A percentile compares a stretch with the other conserved stretches of the same genome.
Conservation (phyloP, 1,140 invertebrate genomes). For the Apocrypta bakeri region DNA sequence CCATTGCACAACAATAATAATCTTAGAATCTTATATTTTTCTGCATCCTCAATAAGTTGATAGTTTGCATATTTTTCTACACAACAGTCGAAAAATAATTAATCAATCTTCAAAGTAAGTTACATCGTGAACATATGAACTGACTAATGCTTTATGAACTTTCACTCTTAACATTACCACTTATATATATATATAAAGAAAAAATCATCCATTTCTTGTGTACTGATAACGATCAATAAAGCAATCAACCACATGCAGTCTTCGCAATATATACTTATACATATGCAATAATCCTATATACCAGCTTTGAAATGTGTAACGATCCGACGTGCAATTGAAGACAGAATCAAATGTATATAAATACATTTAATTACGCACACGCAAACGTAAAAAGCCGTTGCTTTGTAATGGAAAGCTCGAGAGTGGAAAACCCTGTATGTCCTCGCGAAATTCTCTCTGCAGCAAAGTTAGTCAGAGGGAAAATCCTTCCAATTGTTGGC, state of each 20-base stretch:
- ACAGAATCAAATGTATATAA: not conserved
- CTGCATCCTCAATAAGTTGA: too few relatives aligned
- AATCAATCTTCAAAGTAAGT: not conserved
- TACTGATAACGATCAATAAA: slow-evolving; percentile 33
- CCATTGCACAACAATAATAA: too few relatives aligned
- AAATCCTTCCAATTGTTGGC: not conserved
- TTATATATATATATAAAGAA: not conserved
- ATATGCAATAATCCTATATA: slow-evolving; percentile 2
- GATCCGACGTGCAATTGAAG: slow-evolving; percentile 13
- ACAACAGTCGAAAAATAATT: too few relatives aligned
- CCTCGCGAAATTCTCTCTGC: not conserved
- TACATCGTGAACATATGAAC: slow-evolving; percentile 17
- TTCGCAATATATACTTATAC: not conserved
- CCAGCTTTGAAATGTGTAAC: slow-evolving; percentile 24
- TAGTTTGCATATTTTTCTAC: too few relatives aligned
- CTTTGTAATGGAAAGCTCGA: slow-evolving; percentile 23
- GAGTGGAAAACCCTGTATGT: not conserved
- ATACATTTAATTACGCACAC: too few relatives aligned
- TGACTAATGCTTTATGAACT: slow-evolving; percentile 50
- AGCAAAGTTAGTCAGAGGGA: not conserved
- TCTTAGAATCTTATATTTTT: too few relatives aligned
- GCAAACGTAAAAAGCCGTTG: slow-evolving; percentile 3
- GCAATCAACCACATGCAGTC: slow-evolving; percentile 14
- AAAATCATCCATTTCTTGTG: not conserved
- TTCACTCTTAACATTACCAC: slow-evolving; percentile 30